Percentiles rank a stretch among this genome's conserved stretches.
phyloP scores from a whole-genome alignment of 2,113 vertebrate genomes.

The Pristiophorus japonicus region DNA sequence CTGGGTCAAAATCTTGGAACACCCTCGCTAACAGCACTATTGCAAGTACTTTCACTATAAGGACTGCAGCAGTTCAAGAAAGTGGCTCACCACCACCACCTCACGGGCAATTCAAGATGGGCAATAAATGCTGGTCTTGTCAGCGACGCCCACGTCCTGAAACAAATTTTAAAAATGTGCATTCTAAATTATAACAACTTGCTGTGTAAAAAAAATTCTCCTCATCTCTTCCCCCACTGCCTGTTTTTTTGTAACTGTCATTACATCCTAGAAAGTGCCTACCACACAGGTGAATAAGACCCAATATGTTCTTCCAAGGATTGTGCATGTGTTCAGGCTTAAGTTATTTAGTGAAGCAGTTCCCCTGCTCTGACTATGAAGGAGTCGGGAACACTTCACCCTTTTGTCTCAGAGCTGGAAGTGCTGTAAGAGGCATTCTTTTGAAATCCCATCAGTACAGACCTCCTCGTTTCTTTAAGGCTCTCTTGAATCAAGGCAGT shows the following conservation, averaged over 20 bases:
- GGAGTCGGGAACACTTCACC: too few relatives aligned
- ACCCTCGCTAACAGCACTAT: background rate
- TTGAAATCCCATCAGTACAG: background rate
- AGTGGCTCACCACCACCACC: background rate
- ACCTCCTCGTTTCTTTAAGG: background rate
- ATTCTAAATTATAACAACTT: background rate
- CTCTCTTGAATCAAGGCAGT: background rate
- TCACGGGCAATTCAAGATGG: background rate
- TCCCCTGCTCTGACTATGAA: too few relatives aligned
- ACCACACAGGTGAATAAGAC: background rate
- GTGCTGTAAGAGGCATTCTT: background rate
- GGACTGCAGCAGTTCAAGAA: background rate
- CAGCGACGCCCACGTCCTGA: background rate
- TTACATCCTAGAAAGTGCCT: background rate
- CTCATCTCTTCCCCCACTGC: too few relatives aligned
- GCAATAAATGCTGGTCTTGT: background rate
- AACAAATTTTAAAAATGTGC: background rate
- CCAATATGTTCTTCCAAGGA: background rate
- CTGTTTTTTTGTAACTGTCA: too few relatives aligned
- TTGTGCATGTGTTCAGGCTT: background rate
- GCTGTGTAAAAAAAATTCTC: background rate
- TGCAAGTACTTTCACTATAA: too few relatives aligned
- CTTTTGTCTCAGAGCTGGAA: background rate
- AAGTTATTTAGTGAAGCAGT: background rate
- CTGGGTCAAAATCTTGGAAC: too few relatives aligned